phyloP scores from a whole-genome alignment of 2,797 vertebrate genomes.

The Tympanoctomys barrerae region DNA sequence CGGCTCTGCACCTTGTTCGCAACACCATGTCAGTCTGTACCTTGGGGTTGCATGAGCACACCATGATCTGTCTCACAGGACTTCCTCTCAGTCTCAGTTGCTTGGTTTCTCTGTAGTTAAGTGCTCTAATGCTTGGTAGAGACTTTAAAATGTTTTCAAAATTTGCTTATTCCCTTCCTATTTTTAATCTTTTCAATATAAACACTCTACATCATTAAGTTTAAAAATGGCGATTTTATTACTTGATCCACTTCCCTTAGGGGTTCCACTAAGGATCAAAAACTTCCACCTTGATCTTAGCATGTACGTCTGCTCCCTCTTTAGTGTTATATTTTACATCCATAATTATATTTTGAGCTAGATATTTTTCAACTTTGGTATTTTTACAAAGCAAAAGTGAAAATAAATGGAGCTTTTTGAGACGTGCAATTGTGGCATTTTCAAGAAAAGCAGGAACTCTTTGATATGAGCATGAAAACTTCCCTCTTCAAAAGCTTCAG shows the following conservation, averaged over 20 bases:
- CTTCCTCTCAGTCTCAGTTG: neutral
- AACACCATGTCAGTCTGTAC: neutral
- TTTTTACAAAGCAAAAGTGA: constrained; percentile 66
- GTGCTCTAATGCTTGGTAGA: neutral
- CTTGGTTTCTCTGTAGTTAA: constrained; percentile 47
- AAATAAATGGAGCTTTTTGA: constrained; percentile 57
- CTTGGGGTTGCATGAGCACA: neutral
- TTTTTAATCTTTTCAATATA: constrained; percentile 62
- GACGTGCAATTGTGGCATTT: constrained; percentile 56
- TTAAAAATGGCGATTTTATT: constrained; percentile 36
- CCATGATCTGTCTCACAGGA: neutral
- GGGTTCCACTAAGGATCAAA: constrained; percentile 61
- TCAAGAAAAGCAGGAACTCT: constrained; percentile 54
- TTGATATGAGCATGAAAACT: constrained; percentile 67
- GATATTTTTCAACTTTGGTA: constrained; percentile 52
- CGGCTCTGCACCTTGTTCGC: neutral
- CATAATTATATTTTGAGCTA: constrained; percentile 67
- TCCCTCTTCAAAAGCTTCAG: constrained; percentile 52
- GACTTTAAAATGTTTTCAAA: constrained; percentile 30
- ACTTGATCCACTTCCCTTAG: constrained; percentile 51
- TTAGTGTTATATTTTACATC: constrained; percentile 39
- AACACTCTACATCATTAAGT: constrained; percentile 65
- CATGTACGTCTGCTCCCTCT: neutral
- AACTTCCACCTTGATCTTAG: constrained; percentile 56
- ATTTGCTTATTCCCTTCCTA: constrained; percentile 47